Evolutionary conservation across 64 coral and sea anemone genomes (phyloP), one percentile per base, ranked within the genome.

Genomic region (Astreopora myriophthalma): DNA sequence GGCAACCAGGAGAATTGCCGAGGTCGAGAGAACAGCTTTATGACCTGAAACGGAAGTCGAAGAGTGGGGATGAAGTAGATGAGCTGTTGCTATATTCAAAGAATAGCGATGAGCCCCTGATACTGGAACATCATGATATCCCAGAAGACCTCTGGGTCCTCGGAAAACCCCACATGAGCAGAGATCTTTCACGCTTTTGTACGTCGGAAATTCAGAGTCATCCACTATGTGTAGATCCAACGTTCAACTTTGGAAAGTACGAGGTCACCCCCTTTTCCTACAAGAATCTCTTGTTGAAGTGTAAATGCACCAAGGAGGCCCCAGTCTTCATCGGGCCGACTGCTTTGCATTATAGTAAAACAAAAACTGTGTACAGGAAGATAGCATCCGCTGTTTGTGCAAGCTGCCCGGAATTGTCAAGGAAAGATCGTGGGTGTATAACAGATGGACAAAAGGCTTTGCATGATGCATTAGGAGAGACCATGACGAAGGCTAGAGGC

Each of bases 151-250:
- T 80, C 3, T 80, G 77, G 30, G 26, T 70, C 67, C 67, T 70
- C 4, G 69, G 32, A 12, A 27, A 30, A 30, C n/a, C 67, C 12
- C 5, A 14, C 7, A 35, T 75, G 37, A 75, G 36, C n/a, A 23
- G 16, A 8, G 91, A 93, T 46, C 73, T 87, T 32, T 93, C 72
- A 3, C 73, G 83, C 42, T 93, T 87, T 51, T 93, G 91, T 34
- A 78, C 81, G n/a, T 93, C 73, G 19, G 25, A 33, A 25, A 38
- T 28, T 26, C 20, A 51, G 19, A 87, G 63, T 34, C 84, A 93
- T 48, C 84, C 91, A 35, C 80, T 93, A 7, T 49, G 72, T 71
- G 74, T 93, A n/a, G 84, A 93, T 39, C 91, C 91, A 6, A 93
- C 73, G 28, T 93, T 79, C 32, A 87, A 67, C 76, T 93, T 93